These are phyloP conservation scores for Cyprinodon tularosa DNA, from an alignment of 2,113 vertebrate species.

Conservation along the genomic window DNA sequence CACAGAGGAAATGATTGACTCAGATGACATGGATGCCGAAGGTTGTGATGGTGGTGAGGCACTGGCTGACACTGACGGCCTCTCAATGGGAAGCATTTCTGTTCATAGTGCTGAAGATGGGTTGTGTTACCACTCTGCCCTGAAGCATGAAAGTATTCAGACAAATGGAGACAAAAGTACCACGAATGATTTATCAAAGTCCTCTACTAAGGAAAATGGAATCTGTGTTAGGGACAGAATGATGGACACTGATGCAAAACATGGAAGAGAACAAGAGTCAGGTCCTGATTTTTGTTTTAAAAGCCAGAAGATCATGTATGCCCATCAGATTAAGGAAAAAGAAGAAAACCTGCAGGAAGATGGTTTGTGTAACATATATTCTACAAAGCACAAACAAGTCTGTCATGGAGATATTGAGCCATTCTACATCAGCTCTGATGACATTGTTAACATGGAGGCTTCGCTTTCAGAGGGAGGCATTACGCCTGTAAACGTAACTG, in stretches of 20 bases:
- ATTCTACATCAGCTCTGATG: slow-evolving; percentile 61
- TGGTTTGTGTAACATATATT: slow-evolving; percentile 25
- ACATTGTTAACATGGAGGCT: slow-evolving; percentile 52
- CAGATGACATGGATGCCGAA: slow-evolving; percentile 64
- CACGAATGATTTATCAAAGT: slow-evolving; percentile 46
- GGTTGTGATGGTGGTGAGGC: slow-evolving; percentile 72
- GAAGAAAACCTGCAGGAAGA: slow-evolving; percentile 24
- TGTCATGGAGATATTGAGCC: slow-evolving; percentile 44
- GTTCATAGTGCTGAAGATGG: slow-evolving; percentile 58
- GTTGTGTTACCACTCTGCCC: slow-evolving; percentile 12
- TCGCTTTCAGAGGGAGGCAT: slow-evolving; percentile 3
- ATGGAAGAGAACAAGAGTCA: slow-evolving; percentile 35
- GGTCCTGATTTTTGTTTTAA: slow-evolving; percentile 47
- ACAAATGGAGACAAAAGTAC: slow-evolving; percentile 41
- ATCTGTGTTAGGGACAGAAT: slow-evolving; percentile 18
- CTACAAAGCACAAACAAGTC: slow-evolving; percentile 22
- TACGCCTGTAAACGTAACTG: slow-evolving; percentile 17
- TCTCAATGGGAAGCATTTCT: slow-evolving; percentile 69
- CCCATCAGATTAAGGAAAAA: slow-evolving; percentile 40
- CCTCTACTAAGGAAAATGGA: slow-evolving; percentile 36
- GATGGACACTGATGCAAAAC: slow-evolving; percentile 3
- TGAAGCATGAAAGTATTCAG: slow-evolving; percentile 7
- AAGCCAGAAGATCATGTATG: slow-evolving; percentile 40
- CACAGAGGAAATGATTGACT: slow-evolving; percentile 49
- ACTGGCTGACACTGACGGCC: slow-evolving; percentile 69